Evolutionary conservation across 2,113 vertebrate species (phyloP).

Genomic region (Caranx melampygus): DNA sequence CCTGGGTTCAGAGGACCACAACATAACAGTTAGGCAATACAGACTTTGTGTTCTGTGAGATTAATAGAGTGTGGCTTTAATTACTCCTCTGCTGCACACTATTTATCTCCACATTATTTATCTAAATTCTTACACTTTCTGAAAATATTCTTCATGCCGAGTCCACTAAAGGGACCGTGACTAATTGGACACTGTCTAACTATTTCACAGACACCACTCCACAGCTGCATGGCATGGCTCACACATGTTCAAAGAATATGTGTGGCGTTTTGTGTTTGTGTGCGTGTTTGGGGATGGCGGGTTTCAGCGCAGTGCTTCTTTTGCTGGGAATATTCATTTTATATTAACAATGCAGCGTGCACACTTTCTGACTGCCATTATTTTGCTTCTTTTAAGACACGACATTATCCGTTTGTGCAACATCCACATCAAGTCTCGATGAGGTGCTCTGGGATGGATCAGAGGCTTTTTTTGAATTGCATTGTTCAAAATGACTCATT

Average conservation of each 20-base stretch:
- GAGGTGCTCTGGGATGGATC: slow-evolving; percentile 24
- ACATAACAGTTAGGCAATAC: slow-evolving; percentile 17
- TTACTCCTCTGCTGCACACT: background rate
- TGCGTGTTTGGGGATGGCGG: background rate
- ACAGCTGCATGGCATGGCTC: slow-evolving; percentile 52
- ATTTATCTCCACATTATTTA: slow-evolving; percentile 13
- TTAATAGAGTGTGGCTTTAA: slow-evolving; percentile 42
- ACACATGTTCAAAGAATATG: slow-evolving; percentile 20
- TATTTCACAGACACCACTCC: slow-evolving; percentile 33
- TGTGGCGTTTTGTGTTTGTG: slow-evolving; percentile 7
- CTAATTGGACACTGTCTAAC: slow-evolving; percentile 70
- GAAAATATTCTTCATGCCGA: slow-evolving; percentile 14
- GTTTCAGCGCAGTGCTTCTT: background rate
- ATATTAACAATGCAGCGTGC: background rate
- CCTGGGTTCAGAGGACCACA: slow-evolving; percentile 36
- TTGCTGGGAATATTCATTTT: slow-evolving; percentile 7
- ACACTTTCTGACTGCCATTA: background rate
- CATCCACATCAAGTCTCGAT: slow-evolving; percentile 13
- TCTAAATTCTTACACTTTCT: slow-evolving; percentile 5
- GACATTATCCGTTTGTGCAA: background rate
- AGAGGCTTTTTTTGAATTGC: background rate
- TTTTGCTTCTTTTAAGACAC: background rate
- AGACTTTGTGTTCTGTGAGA: slow-evolving; percentile 8
- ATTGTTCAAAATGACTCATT: slow-evolving; percentile 5
- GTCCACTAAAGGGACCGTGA: slow-evolving; percentile 35